phyloP scores from a whole-genome alignment of 2,113 vertebrate species.

The Proterorhinus semilunaris region DNA sequence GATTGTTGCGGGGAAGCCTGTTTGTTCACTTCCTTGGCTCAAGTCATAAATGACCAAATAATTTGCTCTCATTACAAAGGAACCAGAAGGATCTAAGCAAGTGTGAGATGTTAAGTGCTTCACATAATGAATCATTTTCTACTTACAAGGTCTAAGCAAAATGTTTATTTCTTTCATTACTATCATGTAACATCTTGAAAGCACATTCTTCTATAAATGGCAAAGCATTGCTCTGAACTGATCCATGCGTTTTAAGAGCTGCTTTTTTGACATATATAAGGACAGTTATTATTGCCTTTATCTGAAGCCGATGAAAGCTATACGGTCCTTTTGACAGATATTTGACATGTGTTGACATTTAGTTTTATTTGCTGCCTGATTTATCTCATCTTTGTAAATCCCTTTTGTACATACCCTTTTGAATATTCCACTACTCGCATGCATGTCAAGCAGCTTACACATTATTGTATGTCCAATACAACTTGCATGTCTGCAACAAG shows the following conservation, averaged over 20 bases:
- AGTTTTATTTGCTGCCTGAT: slow-evolving; percentile 1
- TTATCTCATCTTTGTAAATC: slow-evolving; percentile 11
- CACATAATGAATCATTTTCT: slow-evolving; percentile 11
- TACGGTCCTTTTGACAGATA: slow-evolving; percentile 16
- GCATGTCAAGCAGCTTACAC: neutral
- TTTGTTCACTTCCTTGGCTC: slow-evolving; percentile 46
- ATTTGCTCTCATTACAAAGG: slow-evolving; percentile 48
- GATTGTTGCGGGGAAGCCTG: slow-evolving; percentile 41
- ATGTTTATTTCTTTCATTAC: neutral
- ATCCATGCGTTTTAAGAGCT: slow-evolving; percentile 10
- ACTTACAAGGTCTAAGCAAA: slow-evolving; percentile 3
- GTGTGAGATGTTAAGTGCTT: slow-evolving; percentile 37
- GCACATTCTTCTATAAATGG: neutral
- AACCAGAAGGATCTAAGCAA: slow-evolving; percentile 25
- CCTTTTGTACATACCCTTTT: neutral
- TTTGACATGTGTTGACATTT: slow-evolving; percentile 2
- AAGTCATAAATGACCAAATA: slow-evolving; percentile 56
- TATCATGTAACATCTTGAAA: slow-evolving; percentile 7
- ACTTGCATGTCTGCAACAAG: neutral
- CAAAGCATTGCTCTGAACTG: neutral
- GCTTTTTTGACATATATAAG: slow-evolving; percentile 11
- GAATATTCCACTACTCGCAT: neutral
- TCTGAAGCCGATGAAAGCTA: slow-evolving; percentile 9
- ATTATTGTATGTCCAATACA: slow-evolving; percentile 10
- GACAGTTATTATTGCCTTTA: neutral